Conservation (phyloP, 2,888 invertebrate species). For the Microplitis manilae region DNA sequence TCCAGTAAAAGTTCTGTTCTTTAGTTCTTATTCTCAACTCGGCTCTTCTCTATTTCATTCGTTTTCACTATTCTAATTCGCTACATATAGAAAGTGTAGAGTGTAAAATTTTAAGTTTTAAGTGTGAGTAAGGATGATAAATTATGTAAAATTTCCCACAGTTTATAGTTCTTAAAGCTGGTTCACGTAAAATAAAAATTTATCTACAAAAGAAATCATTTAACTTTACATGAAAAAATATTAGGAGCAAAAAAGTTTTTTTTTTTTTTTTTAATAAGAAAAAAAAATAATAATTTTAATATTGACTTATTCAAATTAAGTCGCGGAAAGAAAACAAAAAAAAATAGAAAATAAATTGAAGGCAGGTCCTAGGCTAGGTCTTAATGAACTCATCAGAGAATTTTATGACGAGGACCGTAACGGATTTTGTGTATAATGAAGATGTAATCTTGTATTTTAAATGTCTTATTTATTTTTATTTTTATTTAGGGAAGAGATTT, state of each 20-base stretch:
- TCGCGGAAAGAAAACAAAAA: neutral
- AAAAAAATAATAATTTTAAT: neutral
- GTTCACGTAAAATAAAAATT: no score
- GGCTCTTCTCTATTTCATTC: slow-evolving; percentile 12
- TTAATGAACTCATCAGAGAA: neutral
- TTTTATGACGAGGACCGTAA: neutral
- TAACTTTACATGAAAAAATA: no score
- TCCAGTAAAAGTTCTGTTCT: slow-evolving; percentile 22
- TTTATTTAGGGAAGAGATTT: neutral
- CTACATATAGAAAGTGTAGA: neutral
- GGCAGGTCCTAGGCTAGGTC: neutral
- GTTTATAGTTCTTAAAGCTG: neutral
- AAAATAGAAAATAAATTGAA: neutral
- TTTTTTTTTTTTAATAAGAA: slow-evolving; percentile 3
- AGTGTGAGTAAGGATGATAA: neutral
- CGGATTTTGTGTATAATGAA: neutral
- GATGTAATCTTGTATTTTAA: neutral
- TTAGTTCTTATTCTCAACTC: slow-evolving; percentile 15
- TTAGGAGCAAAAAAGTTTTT: no score
- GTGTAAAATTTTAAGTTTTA: neutral
- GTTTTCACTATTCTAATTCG: slow-evolving; percentile 8
- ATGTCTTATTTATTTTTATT: neutral
- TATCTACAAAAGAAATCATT: no score
- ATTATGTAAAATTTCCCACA: slow-evolving; percentile 20
- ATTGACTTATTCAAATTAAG: neutral